A percentile compares a stretch with the other conserved stretches of the same genome.
Evolutionary conservation across 2,888 invertebrate species (phyloP).

Genomic region (Phengaris arion): DNA sequence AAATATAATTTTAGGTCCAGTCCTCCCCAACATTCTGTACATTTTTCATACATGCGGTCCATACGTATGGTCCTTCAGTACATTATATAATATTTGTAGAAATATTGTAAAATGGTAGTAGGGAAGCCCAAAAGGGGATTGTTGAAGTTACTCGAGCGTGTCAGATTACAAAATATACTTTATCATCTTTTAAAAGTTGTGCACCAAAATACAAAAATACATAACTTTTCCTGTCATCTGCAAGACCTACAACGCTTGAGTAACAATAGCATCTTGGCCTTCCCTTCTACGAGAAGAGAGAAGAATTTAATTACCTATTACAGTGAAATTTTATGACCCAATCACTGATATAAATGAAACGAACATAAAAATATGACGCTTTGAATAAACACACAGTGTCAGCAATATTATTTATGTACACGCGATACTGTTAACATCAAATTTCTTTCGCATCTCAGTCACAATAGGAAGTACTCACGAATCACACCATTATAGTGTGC

Average conservation of each 20-base stretch:
- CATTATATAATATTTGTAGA: neutral
- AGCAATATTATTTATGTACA: neutral
- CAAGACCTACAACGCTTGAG: neutral
- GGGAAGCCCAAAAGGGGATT: neutral
- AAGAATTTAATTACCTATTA: neutral
- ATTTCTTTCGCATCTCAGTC: neutral
- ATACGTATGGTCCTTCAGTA: neutral
- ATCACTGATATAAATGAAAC: neutral
- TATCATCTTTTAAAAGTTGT: no score
- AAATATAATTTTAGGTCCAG: constrained; percentile 17
- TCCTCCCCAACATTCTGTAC: neutral
- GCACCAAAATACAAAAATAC: neutral
- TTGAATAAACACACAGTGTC: neutral
- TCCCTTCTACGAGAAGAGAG: neutral
- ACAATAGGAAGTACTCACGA: neutral
- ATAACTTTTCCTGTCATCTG: neutral
- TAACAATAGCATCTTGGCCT: neutral
- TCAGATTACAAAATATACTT: neutral
- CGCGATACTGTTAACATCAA: neutral
- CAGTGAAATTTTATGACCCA: no score
- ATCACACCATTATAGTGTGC: neutral
- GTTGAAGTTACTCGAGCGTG: neutral
- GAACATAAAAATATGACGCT: neutral
- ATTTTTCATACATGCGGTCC: no score
- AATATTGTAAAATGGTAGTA: neutral